Evolutionary conservation across 2,113 vertebrate species (phyloP).

Genomic region (Corythornis madagascariensis): DNA sequence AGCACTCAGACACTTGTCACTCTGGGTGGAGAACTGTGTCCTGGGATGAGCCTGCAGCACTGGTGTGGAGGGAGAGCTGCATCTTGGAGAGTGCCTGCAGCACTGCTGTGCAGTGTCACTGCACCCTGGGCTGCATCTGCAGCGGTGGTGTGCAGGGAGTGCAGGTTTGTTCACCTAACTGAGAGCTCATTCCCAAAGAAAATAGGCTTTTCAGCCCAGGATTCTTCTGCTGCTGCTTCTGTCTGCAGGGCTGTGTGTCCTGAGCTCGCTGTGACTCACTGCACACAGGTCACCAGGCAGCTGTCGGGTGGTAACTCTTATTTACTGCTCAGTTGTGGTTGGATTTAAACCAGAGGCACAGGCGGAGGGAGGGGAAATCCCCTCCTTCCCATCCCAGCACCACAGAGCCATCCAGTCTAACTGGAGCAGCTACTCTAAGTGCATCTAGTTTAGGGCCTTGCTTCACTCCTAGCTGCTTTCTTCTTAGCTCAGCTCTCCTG

Average conservation of each 20-base stretch:
- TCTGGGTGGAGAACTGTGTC: neutral
- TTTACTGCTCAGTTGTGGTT: slow-evolving; percentile 39
- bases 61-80: neutral
- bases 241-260: neutral
- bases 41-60: neutral
- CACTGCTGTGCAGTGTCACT: neutral
- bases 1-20: neutral
- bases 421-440: slow-evolving; percentile 24
- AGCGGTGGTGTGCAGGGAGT: neutral
- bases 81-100: neutral
- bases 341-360: slow-evolving; percentile 28
- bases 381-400: neutral
- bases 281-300: neutral
- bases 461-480: neutral
- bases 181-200: neutral
- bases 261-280: neutral
- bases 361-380: slow-evolving; percentile 41
- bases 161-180: neutral
- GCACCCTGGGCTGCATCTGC: neutral
- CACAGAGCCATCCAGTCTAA: neutral
- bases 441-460: neutral
- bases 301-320: slow-evolving; percentile 4
- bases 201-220: neutral
- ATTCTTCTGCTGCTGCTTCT: neutral
- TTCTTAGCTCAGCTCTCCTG: neutral